Evolutionary conservation across 2,888 invertebrate species (phyloP).

Genomic region (Lacanobia oleracea): DNA sequence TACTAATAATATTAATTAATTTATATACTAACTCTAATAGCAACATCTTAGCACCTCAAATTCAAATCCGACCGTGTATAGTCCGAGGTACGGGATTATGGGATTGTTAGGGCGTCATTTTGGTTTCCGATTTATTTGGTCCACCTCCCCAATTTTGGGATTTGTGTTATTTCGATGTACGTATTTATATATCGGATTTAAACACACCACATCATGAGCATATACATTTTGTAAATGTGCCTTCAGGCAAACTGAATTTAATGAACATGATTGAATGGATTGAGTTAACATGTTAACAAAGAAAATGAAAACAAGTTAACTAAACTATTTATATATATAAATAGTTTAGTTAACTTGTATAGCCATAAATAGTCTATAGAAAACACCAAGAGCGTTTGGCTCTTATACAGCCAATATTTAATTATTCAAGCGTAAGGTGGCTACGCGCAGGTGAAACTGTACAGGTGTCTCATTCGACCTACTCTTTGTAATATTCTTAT

Average conservation of each 20-base stretch:
- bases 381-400: neutral
- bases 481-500: conserved; percentile 10
- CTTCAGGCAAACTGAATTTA: neutral
- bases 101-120: conserved; percentile 80
- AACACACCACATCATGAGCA: neutral
- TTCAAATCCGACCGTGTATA: conserved; percentile 72
- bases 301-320: neutral
- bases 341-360: no score
- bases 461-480: conserved; percentile 24
- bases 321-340: no score
- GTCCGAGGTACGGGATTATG: conserved; percentile 76
- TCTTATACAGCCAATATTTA: neutral
- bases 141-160: conserved; percentile 56
- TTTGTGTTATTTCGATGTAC: conserved; percentile 43
- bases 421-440: conserved; percentile 21
- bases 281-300: no score
- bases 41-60: conserved; percentile 71
- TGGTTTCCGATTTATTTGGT: conserved; percentile 80
- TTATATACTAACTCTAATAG: conserved; percentile 9
- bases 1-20: no score
- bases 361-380: no score
- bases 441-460: conserved; percentile 37
- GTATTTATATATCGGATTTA: conserved; percentile 29
- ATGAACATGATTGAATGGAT: neutral
- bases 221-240: neutral